phyloP scores from a whole-genome alignment of 2,888 invertebrate species.

The Hecatera dysodea region DNA sequence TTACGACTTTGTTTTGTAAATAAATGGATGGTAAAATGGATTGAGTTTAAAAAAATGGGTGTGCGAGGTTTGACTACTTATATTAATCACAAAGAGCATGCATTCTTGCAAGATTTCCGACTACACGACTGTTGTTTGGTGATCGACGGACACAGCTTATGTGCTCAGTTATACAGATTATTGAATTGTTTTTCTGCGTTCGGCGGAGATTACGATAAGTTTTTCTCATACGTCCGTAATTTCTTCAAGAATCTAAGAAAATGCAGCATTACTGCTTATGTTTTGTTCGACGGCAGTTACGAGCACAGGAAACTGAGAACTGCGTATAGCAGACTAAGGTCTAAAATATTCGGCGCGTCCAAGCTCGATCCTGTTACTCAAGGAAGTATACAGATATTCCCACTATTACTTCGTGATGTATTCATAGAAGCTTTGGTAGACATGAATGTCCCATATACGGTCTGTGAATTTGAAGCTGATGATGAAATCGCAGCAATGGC shows the following conservation, averaged over 20 bases:
- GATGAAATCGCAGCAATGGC: constrained; percentile 96
- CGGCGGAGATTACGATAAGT: constrained; percentile 96
- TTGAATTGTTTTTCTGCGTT: constrained; percentile 93
- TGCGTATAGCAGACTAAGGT: constrained; percentile 89
- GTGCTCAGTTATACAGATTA: constrained; percentile 93
- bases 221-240: constrained; percentile 91
- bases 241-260: constrained; percentile 93
- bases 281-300: constrained; percentile 95
- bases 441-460: constrained; percentile 92
- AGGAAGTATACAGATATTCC: constrained; percentile 92
- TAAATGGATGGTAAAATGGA: neutral
- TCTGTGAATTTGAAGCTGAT: constrained; percentile 97
- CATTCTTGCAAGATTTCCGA: constrained; percentile 92
- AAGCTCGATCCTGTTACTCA: constrained; percentile 90
- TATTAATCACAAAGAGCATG: constrained; percentile 92
- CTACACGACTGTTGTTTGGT: constrained; percentile 93
- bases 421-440: constrained; percentile 93
- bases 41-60: constrained; percentile 91
- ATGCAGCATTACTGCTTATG: constrained; percentile 93
- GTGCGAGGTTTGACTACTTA: constrained; percentile 96
- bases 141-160: constrained; percentile 95
- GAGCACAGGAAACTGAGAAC: constrained; percentile 94
- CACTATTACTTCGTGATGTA: constrained; percentile 93
- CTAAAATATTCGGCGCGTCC: constrained; percentile 91
- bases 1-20: neutral